Percentiles rank a stretch among this genome's conserved stretches.
phyloP scores from a whole-genome alignment of 1,140 invertebrate species.

The Pogonognathellus flavescens region DNA sequence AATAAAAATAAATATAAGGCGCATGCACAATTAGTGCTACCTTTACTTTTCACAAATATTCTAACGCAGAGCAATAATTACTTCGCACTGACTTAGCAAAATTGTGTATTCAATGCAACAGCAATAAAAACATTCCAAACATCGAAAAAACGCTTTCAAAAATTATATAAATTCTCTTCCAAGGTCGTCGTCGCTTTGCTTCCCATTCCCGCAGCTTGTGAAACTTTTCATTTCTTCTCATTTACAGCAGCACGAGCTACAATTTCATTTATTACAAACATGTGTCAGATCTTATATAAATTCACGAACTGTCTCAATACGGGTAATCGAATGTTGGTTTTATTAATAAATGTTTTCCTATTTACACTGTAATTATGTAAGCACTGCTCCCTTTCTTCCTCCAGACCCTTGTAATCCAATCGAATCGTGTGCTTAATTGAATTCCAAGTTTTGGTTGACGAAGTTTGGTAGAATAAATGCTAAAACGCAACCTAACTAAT shows the following conservation, averaged over 20 bases:
- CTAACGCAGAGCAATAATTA: conserved; percentile 7
- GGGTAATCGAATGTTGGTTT: neutral
- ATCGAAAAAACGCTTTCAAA: conserved; percentile 8
- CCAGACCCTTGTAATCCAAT: conserved; percentile 1
- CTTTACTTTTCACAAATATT: neutral
- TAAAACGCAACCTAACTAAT: conserved; percentile 34
- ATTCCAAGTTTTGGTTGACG: neutral
- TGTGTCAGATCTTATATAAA: neutral
- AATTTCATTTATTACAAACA: neutral
- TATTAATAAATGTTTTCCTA: neutral
- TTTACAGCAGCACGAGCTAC: no score
- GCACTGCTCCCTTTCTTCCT: neutral
- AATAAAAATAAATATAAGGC: neutral
- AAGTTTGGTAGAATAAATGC: neutral
- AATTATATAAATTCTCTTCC: neutral
- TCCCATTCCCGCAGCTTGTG: neutral
- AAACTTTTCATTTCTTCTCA: neutral
- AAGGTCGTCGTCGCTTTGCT: neutral
- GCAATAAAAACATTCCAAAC: neutral
- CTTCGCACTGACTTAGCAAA: neutral
- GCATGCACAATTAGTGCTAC: neutral
- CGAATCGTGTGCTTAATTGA: neutral
- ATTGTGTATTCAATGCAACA: neutral
- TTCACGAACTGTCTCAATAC: neutral
- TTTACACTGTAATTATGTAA: neutral